Evolutionary conservation across 92 coral and sea anemone genomes (phyloP), one percentile per base, ranked within the genome.

Genomic region (Phenganax subtilis): DNA sequence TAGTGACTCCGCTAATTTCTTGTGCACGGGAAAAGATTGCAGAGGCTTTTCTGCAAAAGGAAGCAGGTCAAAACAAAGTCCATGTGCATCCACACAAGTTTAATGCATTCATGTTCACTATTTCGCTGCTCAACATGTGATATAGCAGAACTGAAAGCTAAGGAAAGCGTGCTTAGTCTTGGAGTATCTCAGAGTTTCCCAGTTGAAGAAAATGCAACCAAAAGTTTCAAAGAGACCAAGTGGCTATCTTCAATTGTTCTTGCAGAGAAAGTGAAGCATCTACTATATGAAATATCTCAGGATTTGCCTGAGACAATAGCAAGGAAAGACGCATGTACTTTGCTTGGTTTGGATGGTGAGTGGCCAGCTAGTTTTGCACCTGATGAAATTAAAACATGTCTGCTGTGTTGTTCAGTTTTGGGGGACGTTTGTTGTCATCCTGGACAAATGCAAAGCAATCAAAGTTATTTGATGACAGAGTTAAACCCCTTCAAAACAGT

Each of bases 11-110:
- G 14, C 76, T 57, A 37, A 37, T 37, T 37, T 37, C 47, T 37
- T 37, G 47, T 76, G 87, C 29, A 52, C 84, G 2, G 87, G 87
- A 53, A 84, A 84, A 68, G 86, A 83, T 62, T 83, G 86, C 57
- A 59, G 86, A 25, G 86, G 86, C 5, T 75, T 31, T 72, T 60
- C 81, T 6, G 76, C 86, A 5, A 83, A 58, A 63, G 73, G 72
- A 76, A 84, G 69, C 87, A 84, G 55, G 59, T 30, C 5, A 75
- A 66, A 84, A 84, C 83, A 17, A 84, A 84, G 57, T 84, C 83
- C 0, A 75, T 84, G 83, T 84, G 87, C 52, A 55, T 29, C 0
- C 83, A 84, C 67, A 75, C 76, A 20, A 27, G 51, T 76, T 15
- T 84, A 61, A 28, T 59, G 17, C 65, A 12, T 15, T 14, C 62